phyloP scores from a whole-genome alignment of 2,113 vertebrate genomes.

The Nematolebias whitei region DNA sequence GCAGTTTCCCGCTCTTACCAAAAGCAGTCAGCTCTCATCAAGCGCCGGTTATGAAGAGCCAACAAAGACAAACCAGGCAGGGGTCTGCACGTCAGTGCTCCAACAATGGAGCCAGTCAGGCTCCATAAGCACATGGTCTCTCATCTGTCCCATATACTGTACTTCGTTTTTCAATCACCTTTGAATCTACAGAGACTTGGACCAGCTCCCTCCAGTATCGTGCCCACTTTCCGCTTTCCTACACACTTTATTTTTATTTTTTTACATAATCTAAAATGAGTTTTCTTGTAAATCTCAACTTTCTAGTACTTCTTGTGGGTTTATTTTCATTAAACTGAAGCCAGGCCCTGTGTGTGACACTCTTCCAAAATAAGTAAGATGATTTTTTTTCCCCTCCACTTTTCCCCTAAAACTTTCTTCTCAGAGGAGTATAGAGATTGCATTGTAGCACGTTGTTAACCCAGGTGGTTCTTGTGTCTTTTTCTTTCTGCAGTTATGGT shows the following conservation, averaged over 20 bases:
- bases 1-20: constrained; percentile 33
- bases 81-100: constrained; percentile 31
- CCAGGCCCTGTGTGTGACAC: constrained; percentile 8
- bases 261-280: not conserved
- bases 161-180: constrained; percentile 33
- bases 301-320: constrained; percentile 43
- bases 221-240: constrained; percentile 55
- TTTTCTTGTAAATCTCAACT: constrained; percentile 26
- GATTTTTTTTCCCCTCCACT: not conserved
- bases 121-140: constrained; percentile 58
- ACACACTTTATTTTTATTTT: too few species aligned
- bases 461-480: not conserved
- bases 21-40: constrained; percentile 47
- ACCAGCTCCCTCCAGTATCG: constrained; percentile 6
- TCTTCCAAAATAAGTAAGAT: constrained; percentile 14
- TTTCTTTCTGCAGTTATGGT: constrained; percentile 79
- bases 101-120: constrained; percentile 67
- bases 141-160: constrained; percentile 61
- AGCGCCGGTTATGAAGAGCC: constrained; percentile 44
- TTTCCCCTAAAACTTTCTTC: not conserved
- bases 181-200: constrained; percentile 32
- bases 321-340: constrained; percentile 45
- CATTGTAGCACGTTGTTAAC: not conserved
- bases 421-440: not conserved
- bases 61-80: constrained; percentile 58